Conservation (phyloP, 2,113 vertebrate genomes). For the Psittacus erithacus region DNA sequence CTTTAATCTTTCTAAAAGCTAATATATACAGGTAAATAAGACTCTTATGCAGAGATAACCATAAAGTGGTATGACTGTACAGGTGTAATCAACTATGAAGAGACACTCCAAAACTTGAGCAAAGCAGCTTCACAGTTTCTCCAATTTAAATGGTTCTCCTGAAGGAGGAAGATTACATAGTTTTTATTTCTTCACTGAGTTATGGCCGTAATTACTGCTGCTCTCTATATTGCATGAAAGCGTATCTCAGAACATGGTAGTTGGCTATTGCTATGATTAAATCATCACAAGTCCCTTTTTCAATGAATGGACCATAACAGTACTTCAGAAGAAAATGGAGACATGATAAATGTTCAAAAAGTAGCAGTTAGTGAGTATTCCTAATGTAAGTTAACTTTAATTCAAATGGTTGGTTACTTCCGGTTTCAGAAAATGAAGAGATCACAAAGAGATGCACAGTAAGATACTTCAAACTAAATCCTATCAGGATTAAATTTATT, state of each 20-base stretch:
- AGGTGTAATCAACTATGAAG: not conserved
- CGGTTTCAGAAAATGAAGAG: not conserved
- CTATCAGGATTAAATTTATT: not conserved
- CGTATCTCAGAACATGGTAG: not conserved
- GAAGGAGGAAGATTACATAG: not conserved
- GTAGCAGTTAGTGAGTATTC: not conserved
- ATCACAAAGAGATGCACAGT: rapidly evolving
- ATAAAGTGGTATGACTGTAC: not conserved
- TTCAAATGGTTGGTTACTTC: not conserved
- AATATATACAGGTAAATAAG: not conserved
- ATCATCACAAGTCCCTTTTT: not conserved
- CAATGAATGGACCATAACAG: not conserved
- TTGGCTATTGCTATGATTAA: not conserved
- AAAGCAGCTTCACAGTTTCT: not conserved
- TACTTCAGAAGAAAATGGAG: not conserved
- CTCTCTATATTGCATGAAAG: not conserved
- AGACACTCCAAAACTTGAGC: not conserved
- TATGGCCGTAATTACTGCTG: not conserved
- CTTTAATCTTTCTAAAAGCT: not conserved
- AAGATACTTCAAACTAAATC: not conserved
- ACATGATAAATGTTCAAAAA: not conserved
- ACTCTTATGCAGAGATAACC: not conserved
- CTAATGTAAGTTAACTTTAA: not conserved
- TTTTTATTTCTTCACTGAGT: not conserved
- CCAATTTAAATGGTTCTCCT: not conserved